Evolutionary conservation across 2,888 invertebrate genomes (phyloP).

Genomic region (Cephonodes hylas): DNA sequence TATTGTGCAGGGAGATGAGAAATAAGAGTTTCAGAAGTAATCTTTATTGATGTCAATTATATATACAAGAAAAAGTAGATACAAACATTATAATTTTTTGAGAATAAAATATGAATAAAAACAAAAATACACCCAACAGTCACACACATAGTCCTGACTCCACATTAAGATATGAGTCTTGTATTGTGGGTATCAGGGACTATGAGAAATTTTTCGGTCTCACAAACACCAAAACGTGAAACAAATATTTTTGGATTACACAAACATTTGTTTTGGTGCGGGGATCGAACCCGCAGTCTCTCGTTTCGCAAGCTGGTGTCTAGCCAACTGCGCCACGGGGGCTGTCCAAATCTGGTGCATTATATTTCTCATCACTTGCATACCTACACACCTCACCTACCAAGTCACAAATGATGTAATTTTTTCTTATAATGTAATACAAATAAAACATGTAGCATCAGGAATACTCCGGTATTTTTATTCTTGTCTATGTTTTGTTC

Average conservation of each 20-base stretch:
- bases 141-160: too few relatives aligned
- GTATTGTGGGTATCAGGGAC: too few relatives aligned
- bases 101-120: too few relatives aligned
- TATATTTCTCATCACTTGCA: slow-evolving; percentile 62
- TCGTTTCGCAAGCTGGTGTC: too few relatives aligned
- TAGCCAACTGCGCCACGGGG: too few relatives aligned
- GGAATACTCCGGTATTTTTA: slow-evolving; percentile 1
- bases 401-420: slow-evolving; percentile 39
- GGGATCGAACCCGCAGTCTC: too few relatives aligned
- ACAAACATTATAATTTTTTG: not conserved
- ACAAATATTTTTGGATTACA: too few relatives aligned
- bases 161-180: too few relatives aligned
- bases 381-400: slow-evolving; percentile 63
- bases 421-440: slow-evolving; percentile 44
- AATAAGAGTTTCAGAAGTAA: not conserved
- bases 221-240: too few relatives aligned
- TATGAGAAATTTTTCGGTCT: too few relatives aligned
- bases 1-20: not conserved
- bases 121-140: too few relatives aligned
- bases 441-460: slow-evolving; percentile 3
- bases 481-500: slow-evolving; percentile 24
- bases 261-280: too few relatives aligned
- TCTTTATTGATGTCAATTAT: not conserved
- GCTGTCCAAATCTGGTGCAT: slow-evolving; percentile 60
- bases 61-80: not conserved